phyloP scores from a whole-genome alignment of 2,797 vertebrate genomes.

The Enteromius treurensis region DNA sequence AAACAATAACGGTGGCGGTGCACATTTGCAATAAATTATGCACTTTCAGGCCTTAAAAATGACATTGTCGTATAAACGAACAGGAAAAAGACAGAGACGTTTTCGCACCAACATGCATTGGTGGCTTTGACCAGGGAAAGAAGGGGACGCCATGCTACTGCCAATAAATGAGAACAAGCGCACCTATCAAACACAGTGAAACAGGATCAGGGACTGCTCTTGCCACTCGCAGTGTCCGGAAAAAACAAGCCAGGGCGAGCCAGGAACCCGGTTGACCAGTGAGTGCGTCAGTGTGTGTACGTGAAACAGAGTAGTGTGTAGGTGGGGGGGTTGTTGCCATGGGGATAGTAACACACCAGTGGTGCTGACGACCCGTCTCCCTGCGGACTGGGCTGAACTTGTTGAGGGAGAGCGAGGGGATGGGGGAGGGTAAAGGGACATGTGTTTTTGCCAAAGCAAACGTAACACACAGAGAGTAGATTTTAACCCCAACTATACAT shows the following conservation, averaged over 20 bases:
- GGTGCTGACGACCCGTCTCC: slow-evolving; percentile 81
- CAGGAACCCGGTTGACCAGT: slow-evolving; percentile 60
- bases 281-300: slow-evolving; percentile 24
- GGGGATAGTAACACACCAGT: slow-evolving; percentile 86
- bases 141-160: slow-evolving; percentile 62
- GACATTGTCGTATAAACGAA: too few species aligned
- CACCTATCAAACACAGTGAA: slow-evolving; percentile 76
- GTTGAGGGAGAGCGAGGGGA: slow-evolving; percentile 63
- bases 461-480: neutral
- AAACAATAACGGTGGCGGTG: too few species aligned
- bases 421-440: slow-evolving; percentile 34
- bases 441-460: slow-evolving; percentile 22
- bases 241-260: slow-evolving; percentile 73
- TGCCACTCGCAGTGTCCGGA: slow-evolving; percentile 72
- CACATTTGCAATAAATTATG: too few species aligned
- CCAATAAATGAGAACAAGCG: slow-evolving; percentile 63
- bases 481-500: neutral
- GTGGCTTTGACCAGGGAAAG: slow-evolving; percentile 52
- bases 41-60: too few species aligned
- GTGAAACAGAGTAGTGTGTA: slow-evolving; percentile 27
- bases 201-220: slow-evolving; percentile 77
- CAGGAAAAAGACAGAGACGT: neutral
- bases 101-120: neutral
- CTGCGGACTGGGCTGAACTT: slow-evolving; percentile 78
- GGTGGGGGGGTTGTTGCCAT: slow-evolving; percentile 77